Evolutionary conservation across 2,888 invertebrate species (phyloP), one percentile per base, ranked within the genome.

Genomic region (Meloe dianella): DNA sequence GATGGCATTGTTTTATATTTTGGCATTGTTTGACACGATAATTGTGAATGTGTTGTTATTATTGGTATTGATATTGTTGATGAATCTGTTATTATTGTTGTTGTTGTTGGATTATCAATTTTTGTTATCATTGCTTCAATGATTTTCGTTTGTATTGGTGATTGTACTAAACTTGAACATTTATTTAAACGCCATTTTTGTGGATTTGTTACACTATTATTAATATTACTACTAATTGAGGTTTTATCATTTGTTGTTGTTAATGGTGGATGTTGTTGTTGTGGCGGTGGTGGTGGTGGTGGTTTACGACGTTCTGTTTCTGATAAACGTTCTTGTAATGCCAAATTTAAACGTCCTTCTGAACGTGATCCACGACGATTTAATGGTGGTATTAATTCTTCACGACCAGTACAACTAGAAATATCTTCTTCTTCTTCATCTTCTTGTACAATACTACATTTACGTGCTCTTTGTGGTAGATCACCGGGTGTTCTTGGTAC

Each of bases 381-480:
- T 63, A 89, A 80, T 75, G 87, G 86, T 6, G 86, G 83, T 60
- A 84, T 82, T 68, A 84, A 85, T 74, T 87, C 89, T 77, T 89
- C 89, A 10, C 88, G 85, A 22, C 88, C 88, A 8, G 88, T 85
- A 73, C 86, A 86, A 71, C 88, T 80, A 54, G 87, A 82, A 70
- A 86, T 86, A 75, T 93, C 95, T 78, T 96, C 96, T 79, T 94
- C 92, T 78, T 95, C 96, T 76, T 96, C 96, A 81, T 97, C 97
- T 80, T 94, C 94, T 75, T 94, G 92, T 24, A 96, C 96, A 77
- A 96, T 95, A 79, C 95, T 95, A 85, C 95, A 96, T 80, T 96
- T 96, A 61, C 95, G 88, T 27, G 90, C 89, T 61, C 94, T 87
- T 86, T 90, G 89, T 59, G 90, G 89, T 70, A 88, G 86, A 77